Evolutionary conservation across 2,888 invertebrate genomes (phyloP), one percentile per base, ranked within the genome.

Genomic region (Polydesmus complanatus): DNA sequence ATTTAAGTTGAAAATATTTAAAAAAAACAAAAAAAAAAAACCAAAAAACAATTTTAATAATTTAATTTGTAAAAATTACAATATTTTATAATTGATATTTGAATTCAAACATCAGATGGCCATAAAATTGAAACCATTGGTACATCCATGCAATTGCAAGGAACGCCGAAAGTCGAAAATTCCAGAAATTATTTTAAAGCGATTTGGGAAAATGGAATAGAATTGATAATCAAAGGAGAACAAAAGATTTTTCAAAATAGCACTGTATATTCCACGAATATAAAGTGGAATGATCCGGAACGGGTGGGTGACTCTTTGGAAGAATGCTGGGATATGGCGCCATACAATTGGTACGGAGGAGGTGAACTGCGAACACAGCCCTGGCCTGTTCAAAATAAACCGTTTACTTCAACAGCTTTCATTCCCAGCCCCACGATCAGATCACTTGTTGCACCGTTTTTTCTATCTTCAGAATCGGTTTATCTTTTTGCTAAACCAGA

Each of bases 381-480:
- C 61, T 76, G 75, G 75, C 74, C 74, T 0, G 66, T 75, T 3
- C 66, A 73, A 54, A 65, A 54, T 8, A 60, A 61, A 3, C 50
- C 60, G 5, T 54, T 62, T 23, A 60, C 61, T 19, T 37, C 56
- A n/a, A 37, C 64, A n/a, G 53, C 69, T 22, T 69, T 65, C 22
- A 65, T 68, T 2, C 69, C 70, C 3, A 65, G 67, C 1, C 51
- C 27, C 1, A 27, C 61, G 26, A 65, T 67, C 49, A 76, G 76
- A 3, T 72, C 73, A 23, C 72, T 76, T 3, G 64, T 73, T 18
- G 77, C 77, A 62, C 69, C 73, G 8, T 73, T 73, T 61, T 78
- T 76, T 86, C 74, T 88, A 22, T 84, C 81, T 66, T 83, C 86
- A 0, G 77, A 75, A 18, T 88, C 88, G 0, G 77, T 80, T 53